Percentiles rank a stretch among this genome's conserved stretches.
Evolutionary conservation across 1,140 invertebrate genomes (phyloP).

Genomic region (Bombyx mori): DNA sequence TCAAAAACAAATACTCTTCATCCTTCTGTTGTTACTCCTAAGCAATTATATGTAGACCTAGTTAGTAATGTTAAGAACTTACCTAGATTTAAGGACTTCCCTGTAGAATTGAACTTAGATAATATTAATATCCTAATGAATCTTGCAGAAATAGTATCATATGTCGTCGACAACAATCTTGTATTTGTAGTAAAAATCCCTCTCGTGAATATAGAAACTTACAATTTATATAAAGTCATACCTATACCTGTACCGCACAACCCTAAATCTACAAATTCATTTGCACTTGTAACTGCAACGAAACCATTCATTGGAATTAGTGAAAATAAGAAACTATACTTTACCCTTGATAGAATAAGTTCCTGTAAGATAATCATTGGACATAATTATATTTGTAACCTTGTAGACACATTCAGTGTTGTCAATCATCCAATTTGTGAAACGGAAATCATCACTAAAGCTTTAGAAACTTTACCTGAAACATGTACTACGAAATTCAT

Average conservation of each 20-base stretch:
- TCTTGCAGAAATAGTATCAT: constrained; percentile 1
- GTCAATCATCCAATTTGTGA: constrained; percentile 11
- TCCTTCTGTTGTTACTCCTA: constrained; percentile 13
- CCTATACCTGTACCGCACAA: constrained; percentile 11
- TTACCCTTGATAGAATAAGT: constrained; percentile 5
- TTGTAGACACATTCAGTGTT: neutral
- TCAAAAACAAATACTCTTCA: constrained; percentile 14
- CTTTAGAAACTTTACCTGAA: constrained; percentile 3
- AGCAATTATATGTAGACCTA: constrained; percentile 14
- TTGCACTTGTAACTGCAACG: constrained; percentile 7
- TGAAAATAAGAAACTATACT: constrained; percentile 10
- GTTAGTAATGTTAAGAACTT: constrained; percentile 14
- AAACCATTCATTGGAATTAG: constrained; percentile 6
- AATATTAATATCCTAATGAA: constrained; percentile 9
- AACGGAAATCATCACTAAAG: constrained; percentile 11
- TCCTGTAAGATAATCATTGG: constrained; percentile 4
- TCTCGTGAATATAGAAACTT: constrained; percentile 9
- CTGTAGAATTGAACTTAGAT: constrained; percentile 15
- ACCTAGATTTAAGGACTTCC: constrained; percentile 11
- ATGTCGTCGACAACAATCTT: constrained; percentile 7
- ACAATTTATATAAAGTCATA: constrained; percentile 10
- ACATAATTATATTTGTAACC: constrained; percentile 6
- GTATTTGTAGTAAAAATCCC: constrained; percentile 11
- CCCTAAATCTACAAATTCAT: constrained; percentile 3
- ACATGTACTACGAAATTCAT: constrained; percentile 12